Evolutionary conservation across 2,113 vertebrate genomes (phyloP).

Genomic region (Microtus oregoni): DNA sequence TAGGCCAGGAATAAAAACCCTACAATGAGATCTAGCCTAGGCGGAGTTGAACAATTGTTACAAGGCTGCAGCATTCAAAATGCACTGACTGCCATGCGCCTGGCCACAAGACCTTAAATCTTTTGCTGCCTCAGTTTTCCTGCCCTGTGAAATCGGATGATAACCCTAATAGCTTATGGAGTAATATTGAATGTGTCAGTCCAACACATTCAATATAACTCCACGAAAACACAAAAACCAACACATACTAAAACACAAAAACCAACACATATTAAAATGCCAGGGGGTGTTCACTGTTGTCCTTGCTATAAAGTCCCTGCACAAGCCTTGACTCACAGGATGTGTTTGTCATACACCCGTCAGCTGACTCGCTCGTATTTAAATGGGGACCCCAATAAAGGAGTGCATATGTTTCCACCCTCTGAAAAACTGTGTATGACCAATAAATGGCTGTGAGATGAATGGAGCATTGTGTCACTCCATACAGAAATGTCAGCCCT

Average conservation of each 20-base stretch:
- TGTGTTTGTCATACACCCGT: background rate
- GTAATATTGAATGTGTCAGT: background rate
- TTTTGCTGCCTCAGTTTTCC: background rate
- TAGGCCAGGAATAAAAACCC: background rate
- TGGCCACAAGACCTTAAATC: background rate
- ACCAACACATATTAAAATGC: background rate
- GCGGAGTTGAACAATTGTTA: background rate
- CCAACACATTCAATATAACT: no score
- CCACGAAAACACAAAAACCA: background rate
- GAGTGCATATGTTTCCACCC: background rate
- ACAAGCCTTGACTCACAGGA: background rate
- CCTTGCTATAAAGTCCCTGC: background rate
- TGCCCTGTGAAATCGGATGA: background rate
- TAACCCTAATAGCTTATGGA: background rate
- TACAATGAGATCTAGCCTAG: background rate
- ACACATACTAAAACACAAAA: background rate
- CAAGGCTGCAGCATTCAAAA: background rate
- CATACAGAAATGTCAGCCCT: background rate
- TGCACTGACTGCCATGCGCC: background rate
- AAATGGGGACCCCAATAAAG: background rate
- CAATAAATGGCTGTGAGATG: background rate
- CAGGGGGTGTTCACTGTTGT: background rate
- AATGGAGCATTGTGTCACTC: background rate
- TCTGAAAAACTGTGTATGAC: background rate
- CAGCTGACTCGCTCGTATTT: background rate